Conservation (phyloP, 2,797 vertebrate species). For the Scyliorhinus canicula region DNA sequence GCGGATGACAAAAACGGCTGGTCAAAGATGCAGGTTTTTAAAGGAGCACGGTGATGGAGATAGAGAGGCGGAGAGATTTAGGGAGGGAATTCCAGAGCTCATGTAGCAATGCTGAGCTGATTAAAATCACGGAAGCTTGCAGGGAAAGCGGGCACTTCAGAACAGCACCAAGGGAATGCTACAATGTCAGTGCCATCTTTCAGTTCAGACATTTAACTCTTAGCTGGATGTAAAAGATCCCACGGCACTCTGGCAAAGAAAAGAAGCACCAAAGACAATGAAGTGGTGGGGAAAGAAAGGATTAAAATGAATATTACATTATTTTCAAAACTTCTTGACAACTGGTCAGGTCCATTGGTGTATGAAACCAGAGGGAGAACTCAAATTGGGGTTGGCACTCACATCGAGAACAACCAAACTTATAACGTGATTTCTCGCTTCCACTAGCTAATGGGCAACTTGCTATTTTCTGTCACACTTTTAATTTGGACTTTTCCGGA, state of each 20-base stretch:
- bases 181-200: background rate
- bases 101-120: background rate
- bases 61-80: background rate
- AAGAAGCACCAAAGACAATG: background rate
- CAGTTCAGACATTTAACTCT: background rate
- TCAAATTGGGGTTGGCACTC: background rate
- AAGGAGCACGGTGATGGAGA: background rate
- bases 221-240: background rate
- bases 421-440: background rate
- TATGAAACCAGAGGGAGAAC: background rate
- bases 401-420: background rate
- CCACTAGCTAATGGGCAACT: background rate
- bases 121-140: background rate
- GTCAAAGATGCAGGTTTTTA: background rate
- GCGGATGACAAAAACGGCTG: background rate
- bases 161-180: background rate
- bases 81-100: background rate
- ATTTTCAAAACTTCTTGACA: background rate
- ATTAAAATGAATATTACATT: background rate
- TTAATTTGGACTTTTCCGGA: background rate
- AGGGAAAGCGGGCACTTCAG: background rate
- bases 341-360: background rate
- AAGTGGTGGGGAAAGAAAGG: background rate
- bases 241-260: background rate
- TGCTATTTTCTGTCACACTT: background rate